These are phyloP conservation scores for Trypoxylon attenuatum DNA, from an alignment of 2,888 invertebrate genomes.

Conservation along the genomic window DNA sequence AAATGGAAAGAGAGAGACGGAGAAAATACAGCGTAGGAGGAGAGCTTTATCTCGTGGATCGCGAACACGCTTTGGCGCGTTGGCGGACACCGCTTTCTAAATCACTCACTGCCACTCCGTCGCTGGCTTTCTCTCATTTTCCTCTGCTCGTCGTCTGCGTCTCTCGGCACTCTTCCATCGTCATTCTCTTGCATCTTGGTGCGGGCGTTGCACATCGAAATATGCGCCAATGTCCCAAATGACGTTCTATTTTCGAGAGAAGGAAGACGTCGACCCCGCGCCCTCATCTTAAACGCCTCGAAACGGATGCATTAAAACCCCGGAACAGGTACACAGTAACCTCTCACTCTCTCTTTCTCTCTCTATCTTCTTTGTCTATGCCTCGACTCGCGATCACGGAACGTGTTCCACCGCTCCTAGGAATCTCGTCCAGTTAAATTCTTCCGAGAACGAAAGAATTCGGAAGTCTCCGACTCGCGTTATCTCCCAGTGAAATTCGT, in stretches of 20 bases:
- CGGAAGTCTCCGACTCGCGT: neutral
- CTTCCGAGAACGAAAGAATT: neutral
- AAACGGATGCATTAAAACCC: constrained; percentile 54
- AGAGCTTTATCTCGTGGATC: constrained; percentile 64
- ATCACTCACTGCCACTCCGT: constrained; percentile 56
- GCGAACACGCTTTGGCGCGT: constrained; percentile 58
- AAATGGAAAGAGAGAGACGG: constrained; percentile 12
- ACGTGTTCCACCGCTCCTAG: neutral
- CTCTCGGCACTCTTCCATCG: neutral
- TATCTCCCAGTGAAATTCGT: constrained; percentile 5
- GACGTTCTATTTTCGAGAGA: constrained; percentile 55
- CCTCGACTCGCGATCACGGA: neutral
- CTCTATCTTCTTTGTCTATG: no score
- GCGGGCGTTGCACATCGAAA: constrained; percentile 24
- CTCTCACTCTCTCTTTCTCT: no score
- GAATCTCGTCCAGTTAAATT: neutral
- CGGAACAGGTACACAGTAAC: constrained; percentile 53
- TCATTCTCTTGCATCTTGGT: neutral
- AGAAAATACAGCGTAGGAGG: constrained; percentile 43
- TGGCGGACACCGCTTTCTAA: constrained; percentile 66
- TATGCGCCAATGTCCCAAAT: constrained; percentile 51
- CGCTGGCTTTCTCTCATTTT: constrained; percentile 48
- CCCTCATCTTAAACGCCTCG: constrained; percentile 52
- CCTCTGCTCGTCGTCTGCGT: constrained; percentile 24
- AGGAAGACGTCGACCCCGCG: constrained; percentile 56